A percentile compares a stretch with the other conserved stretches of the same genome.
phyloP scores from a whole-genome alignment of 2,888 invertebrate species.

The Drosophila planitibia region DNA sequence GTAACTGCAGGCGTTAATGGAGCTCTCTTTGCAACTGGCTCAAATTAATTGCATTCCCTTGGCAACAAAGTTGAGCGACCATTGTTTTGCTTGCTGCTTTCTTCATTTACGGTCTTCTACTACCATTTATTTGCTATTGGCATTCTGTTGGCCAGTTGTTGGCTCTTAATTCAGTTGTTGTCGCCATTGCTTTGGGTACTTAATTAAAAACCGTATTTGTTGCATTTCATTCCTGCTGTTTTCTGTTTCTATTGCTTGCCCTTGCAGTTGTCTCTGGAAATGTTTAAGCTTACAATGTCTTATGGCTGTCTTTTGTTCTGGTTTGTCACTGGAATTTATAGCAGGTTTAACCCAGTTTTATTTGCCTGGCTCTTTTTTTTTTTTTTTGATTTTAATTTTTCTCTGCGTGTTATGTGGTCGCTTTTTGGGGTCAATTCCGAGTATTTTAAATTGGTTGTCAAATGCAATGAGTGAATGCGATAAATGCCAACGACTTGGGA shows the following conservation, averaged over 20 bases:
- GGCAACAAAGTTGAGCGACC: background rate
- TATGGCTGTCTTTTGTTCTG: constrained; percentile 73
- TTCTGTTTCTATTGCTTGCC: constrained; percentile 7
- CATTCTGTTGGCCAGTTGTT: constrained; percentile 34
- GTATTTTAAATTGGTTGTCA: constrained; percentile 73
- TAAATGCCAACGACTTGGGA: constrained; percentile 54
- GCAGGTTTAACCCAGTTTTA: constrained; percentile 76
- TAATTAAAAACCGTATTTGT: constrained; percentile 76
- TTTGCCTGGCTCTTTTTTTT: constrained; percentile 2
- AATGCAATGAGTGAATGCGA: constrained; percentile 59
- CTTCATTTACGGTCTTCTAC: background rate
- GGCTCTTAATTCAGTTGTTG: constrained; percentile 62
- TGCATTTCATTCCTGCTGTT: constrained; percentile 47
- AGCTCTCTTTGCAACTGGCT: background rate
- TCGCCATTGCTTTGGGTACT: constrained; percentile 59
- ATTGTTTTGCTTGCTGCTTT: background rate
- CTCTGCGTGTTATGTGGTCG: constrained; percentile 12
- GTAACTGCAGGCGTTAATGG: background rate
- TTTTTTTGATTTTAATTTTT: background rate
- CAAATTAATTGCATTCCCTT: background rate
- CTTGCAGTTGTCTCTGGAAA: constrained; percentile 28
- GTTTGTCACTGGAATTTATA: constrained; percentile 71
- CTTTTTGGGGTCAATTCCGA: constrained; percentile 59
- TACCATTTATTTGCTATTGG: constrained; percentile 19
- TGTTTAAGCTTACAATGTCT: constrained; percentile 61